These are phyloP conservation scores for Semicossyphus pulcher DNA, from an alignment of 2,113 vertebrate genomes.

Conservation along the genomic window DNA sequence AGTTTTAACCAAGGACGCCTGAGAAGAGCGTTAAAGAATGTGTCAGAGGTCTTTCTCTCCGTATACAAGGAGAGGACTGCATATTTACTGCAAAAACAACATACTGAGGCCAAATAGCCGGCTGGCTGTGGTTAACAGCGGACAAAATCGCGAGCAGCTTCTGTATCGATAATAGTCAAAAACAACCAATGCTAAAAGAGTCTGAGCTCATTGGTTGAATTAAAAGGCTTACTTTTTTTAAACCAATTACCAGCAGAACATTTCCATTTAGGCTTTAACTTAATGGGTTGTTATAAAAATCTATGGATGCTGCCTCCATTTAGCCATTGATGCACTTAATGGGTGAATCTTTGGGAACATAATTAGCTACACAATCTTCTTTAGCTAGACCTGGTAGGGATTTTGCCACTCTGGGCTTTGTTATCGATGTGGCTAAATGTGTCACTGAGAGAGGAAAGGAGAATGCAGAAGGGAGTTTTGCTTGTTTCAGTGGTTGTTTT, in stretches of 20 bases:
- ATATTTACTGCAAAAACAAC: neutral
- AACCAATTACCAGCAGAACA: constrained; percentile 54
- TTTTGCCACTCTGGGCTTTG: constrained; percentile 50
- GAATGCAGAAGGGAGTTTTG: neutral
- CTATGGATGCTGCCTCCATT: constrained; percentile 56
- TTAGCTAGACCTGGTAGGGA: constrained; percentile 51
- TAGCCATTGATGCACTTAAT: constrained; percentile 49
- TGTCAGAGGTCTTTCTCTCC: neutral
- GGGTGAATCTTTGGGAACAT: constrained; percentile 46
- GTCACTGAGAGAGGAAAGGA: constrained; percentile 7
- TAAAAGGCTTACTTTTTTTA: constrained; percentile 40
- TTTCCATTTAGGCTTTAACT: constrained; percentile 57
- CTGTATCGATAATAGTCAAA: constrained; percentile 48
- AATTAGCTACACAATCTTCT: constrained; percentile 50
- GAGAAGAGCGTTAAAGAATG: constrained; percentile 5
- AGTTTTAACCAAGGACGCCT: constrained; percentile 9
- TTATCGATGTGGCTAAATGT: constrained; percentile 61
- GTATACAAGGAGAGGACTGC: neutral
- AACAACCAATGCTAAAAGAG: constrained; percentile 44
- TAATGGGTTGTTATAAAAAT: constrained; percentile 65
- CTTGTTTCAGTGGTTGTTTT: neutral
- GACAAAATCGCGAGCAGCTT: constrained; percentile 37
- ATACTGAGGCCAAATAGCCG: constrained; percentile 11
- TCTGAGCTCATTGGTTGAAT: constrained; percentile 10
- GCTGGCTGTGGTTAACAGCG: constrained; percentile 19